A percentile compares a stretch with the other conserved stretches of the same genome.
Evolutionary conservation across 2,113 vertebrate genomes (phyloP).

Genomic region (Atlantisia rogersi): DNA sequence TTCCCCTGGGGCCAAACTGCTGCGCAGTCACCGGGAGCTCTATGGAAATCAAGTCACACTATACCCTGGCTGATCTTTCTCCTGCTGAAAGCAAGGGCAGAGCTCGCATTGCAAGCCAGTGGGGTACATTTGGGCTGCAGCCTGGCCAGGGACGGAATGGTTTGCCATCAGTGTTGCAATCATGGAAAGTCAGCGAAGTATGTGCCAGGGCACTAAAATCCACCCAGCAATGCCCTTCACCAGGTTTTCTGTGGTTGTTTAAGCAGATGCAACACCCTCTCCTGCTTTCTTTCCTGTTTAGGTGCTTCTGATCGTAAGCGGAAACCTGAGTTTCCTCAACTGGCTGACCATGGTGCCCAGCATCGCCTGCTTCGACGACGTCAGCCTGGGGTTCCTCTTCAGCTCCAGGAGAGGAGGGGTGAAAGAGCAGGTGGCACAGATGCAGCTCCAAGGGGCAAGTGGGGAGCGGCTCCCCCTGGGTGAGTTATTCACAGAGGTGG

Average conservation of each 20-base stretch:
- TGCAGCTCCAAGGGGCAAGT: constrained; percentile 59
- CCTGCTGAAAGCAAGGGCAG: background rate
- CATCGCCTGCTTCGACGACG: constrained; percentile 91
- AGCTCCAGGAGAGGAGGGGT: constrained; percentile 27
- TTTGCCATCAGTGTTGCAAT: background rate
- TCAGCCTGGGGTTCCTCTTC: constrained; percentile 82
- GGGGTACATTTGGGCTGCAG: background rate
- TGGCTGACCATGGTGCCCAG: constrained; percentile 96
- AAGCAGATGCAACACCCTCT: background rate
- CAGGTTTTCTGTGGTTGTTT: fast-evolving
- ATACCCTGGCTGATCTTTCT: background rate
- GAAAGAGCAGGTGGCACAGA: constrained; percentile 56
- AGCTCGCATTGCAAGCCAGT: fast-evolving
- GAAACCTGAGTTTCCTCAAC: constrained; percentile 97
- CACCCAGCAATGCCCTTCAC: background rate
- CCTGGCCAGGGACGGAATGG: background rate
- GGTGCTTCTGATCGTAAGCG: constrained; percentile 88
- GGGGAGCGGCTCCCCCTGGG: constrained; percentile 40
- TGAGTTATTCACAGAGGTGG: constrained; percentile 14
- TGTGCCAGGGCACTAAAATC: fast-evolving
- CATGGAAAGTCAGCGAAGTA: fast-evolving
- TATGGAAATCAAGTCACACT: background rate
- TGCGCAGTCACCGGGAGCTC: fast-evolving
- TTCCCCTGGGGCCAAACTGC: background rate
- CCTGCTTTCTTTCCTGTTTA: background rate